These are phyloP conservation scores for Monopis laevigella DNA, from an alignment of 2,888 invertebrate species.

Conservation along the genomic window DNA sequence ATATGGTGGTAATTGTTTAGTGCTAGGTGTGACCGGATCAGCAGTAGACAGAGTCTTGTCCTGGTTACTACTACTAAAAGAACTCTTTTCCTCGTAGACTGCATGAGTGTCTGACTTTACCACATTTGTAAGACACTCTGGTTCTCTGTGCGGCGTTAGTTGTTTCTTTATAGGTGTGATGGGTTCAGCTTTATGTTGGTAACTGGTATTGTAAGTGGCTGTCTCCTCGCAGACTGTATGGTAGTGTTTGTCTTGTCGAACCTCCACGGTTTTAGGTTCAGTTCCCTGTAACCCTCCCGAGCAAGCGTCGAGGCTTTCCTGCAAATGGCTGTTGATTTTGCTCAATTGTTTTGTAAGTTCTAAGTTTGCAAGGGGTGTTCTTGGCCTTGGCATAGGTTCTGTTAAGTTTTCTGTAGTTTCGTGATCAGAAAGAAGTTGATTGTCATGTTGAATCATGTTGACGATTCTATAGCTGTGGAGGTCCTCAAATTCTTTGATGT, in stretches of 20 bases:
- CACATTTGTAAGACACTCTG: too few species aligned
- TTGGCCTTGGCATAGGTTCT: slow-evolving; percentile 24
- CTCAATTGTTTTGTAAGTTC: slow-evolving; percentile 47
- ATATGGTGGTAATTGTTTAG: too few species aligned
- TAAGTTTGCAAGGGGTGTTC: slow-evolving; percentile 44
- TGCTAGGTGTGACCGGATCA: not conserved
- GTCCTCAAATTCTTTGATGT: slow-evolving; percentile 47
- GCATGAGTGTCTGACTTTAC: not conserved
- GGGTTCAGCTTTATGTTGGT: not conserved
- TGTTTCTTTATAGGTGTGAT: not conserved
- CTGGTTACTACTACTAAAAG: not conserved
- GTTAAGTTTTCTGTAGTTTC: not conserved
- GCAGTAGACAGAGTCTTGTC: not conserved
- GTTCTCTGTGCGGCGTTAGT: too few species aligned
- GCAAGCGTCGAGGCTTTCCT: slow-evolving; percentile 50
- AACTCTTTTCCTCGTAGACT: not conserved
- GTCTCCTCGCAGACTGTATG: not conserved
- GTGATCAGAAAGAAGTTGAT: slow-evolving; percentile 28
- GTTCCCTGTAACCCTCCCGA: slow-evolving; percentile 27
- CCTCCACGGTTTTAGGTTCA: slow-evolving; percentile 22
- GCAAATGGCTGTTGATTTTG: slow-evolving; percentile 51
- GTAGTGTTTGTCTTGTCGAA: not conserved
- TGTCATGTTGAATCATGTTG: slow-evolving; percentile 45
- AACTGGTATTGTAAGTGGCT: not conserved
- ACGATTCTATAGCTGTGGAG: slow-evolving; percentile 58